Percentiles rank a stretch among this genome's conserved stretches.
Conservation (phyloP, 2,888 invertebrate genomes). For the Latrodectus hesperus region DNA sequence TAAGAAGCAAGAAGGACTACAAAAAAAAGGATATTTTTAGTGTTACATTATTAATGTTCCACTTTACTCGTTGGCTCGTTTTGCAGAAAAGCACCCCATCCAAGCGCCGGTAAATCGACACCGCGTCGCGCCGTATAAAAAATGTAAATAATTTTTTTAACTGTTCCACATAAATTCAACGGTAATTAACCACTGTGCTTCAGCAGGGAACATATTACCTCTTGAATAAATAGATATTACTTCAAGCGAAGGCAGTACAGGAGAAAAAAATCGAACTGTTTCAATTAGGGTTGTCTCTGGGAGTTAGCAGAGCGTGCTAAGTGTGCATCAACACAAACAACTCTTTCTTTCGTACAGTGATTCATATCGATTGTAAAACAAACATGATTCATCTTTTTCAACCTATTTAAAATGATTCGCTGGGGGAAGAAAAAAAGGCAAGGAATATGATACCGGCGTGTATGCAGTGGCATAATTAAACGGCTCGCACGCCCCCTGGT, state of each 20-base stretch:
- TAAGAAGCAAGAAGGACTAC: not conserved
- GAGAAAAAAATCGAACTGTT: slow-evolving; percentile 5
- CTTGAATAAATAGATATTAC: slow-evolving; percentile 53
- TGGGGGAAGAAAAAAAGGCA: too few species aligned
- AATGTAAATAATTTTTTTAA: not conserved
- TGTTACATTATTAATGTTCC: slow-evolving; percentile 24
- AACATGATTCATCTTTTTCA: slow-evolving; percentile 17
- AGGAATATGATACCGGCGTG: slow-evolving; percentile 4
- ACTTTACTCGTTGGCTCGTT: slow-evolving; percentile 13
- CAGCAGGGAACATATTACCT: slow-evolving; percentile 36
- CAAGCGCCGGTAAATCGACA: not conserved
- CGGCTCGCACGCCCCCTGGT: slow-evolving; percentile 28
- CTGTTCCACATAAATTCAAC: slow-evolving; percentile 3
- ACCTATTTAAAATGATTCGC: not conserved
- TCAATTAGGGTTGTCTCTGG: slow-evolving; percentile 26
- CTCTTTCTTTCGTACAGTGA: not conserved
- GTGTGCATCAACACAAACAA: not conserved
- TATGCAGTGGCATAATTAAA: slow-evolving; percentile 25
- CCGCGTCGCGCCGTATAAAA: not conserved
- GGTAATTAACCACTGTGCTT: slow-evolving; percentile 40
- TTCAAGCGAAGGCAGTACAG: not conserved
- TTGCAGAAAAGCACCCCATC: slow-evolving; percentile 17
- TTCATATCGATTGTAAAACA: slow-evolving; percentile 19
- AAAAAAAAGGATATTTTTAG: slow-evolving; percentile 4
- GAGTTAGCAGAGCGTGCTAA: slow-evolving; percentile 14